phyloP scores from a whole-genome alignment of 2,888 invertebrate species.

The Caenorhabditis zanzibari region DNA sequence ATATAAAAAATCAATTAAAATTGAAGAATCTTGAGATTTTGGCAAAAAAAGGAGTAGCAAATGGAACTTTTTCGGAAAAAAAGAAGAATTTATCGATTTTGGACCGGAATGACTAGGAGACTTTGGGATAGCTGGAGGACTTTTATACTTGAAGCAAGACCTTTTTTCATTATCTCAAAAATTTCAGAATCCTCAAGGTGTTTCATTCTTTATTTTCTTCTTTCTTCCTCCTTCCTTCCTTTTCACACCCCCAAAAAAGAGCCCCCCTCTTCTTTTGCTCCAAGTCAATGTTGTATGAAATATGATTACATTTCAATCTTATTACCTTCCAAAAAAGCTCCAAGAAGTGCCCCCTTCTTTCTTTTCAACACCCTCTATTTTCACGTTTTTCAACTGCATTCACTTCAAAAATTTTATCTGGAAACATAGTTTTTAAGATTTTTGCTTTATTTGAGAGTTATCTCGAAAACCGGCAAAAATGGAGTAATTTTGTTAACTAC shows the following conservation, averaged over 20 bases:
- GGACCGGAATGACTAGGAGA: too few species aligned
- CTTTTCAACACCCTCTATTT: conserved; percentile 16
- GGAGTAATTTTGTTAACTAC: too few species aligned
- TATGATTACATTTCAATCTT: conserved; percentile 69
- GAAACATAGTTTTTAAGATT: background rate
- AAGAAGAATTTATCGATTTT: too few species aligned
- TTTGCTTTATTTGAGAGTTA: background rate
- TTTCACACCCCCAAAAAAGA: background rate
- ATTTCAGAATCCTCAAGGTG: background rate
- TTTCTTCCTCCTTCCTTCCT: background rate
- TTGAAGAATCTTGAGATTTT: too few species aligned
- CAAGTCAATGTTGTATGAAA: conserved; percentile 64
- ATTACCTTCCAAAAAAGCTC: conserved; percentile 48
- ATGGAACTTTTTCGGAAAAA: too few species aligned
- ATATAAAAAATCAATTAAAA: too few species aligned
- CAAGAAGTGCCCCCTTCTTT: conserved; percentile 17
- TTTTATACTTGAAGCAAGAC: too few species aligned
- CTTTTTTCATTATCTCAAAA: too few species aligned
- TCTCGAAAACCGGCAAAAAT: background rate
- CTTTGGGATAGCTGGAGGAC: too few species aligned
- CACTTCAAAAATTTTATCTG: conserved; percentile 18
- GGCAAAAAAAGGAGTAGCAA: too few species aligned
- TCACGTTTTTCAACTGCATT: conserved; percentile 16
- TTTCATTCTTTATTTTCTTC: background rate
- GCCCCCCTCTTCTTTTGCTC: conserved; percentile 6